Conservation (phyloP, 2,113 vertebrate species). For the Sturnus vulgaris region DNA sequence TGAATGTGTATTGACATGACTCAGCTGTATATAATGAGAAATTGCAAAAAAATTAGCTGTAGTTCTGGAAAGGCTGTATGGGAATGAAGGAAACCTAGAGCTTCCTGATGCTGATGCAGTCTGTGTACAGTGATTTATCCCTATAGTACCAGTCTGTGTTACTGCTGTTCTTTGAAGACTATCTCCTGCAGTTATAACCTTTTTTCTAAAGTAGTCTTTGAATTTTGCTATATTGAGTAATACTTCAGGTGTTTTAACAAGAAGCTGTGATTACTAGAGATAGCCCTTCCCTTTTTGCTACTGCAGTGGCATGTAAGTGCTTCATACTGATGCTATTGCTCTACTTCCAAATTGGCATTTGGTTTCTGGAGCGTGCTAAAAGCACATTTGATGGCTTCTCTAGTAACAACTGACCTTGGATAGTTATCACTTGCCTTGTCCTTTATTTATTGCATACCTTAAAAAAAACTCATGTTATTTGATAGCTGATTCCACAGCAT, state of each 20-base stretch:
- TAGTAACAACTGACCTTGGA: neutral
- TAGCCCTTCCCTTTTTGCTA: neutral
- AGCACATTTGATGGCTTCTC: neutral
- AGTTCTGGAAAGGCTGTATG: neutral
- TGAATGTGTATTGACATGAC: neutral
- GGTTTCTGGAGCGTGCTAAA: neutral
- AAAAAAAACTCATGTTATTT: neutral
- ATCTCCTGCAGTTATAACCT: neutral
- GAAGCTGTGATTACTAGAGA: neutral
- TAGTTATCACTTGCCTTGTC: neutral
- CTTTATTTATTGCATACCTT: neutral
- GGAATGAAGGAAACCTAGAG: neutral
- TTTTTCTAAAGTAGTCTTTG: neutral
- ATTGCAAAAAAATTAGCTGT: neutral
- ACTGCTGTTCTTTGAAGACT: neutral
- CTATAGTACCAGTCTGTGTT: neutral
- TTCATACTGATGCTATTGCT: neutral
- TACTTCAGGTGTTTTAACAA: neutral
- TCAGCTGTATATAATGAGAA: neutral
- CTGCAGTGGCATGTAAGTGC: neutral
- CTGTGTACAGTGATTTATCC: neutral
- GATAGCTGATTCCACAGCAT: neutral
- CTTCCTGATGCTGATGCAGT: neutral
- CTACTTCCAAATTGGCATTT: neutral
- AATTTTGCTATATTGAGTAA: neutral